Evolutionary conservation across 2,888 invertebrate species (phyloP), one percentile per base, ranked within the genome.

Genomic region (Perithous albicinctus): DNA sequence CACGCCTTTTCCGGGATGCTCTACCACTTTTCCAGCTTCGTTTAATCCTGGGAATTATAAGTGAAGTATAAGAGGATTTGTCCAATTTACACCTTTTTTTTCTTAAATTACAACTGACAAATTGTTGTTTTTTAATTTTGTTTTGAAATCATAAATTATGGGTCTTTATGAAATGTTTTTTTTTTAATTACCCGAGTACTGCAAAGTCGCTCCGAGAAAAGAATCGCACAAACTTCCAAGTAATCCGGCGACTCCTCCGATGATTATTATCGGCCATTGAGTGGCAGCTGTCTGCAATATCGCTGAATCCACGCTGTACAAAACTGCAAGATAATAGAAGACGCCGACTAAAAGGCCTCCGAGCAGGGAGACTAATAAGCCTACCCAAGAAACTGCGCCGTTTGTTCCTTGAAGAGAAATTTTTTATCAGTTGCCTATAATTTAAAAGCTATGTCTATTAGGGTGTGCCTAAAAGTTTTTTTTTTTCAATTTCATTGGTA

Each of bases 141-240:
- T 12, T 1, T 12, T 41, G n/a, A n/a, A n/a, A n/a, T n/a, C n/a
- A n/a, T n/a, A n/a, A n/a, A n/a, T n/a, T n/a, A n/a, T n/a, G n/a
- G n/a, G n/a, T 41, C n/a, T 10, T 1, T 41, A 12, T 12, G n/a
- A 4, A 12, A 41, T 1, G 41, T 2, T 43, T 43, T 43, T 15
- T 43, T 43, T 15, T 4, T 0, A 51, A 23, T 87, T 92, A 94
- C 98, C 98, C 86, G 98, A 97, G 92, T 95, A 98, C 93, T 98
- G 98, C 54, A 97, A 90, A 6, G 96, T 96, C 2, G 97, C 98
- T 59, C 98, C 98, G 51, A 98, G 93, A 35, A 97, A 79, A 0
- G 98, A 98, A 92, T 98, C 98, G 72, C 98, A 93, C 0, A 97
- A 79, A 77, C 97, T 97, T 0, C 98, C 98, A 35, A 96, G 88